A percentile compares a stretch with the other conserved stretches of the same genome.
Conservation (phyloP, 1,140 invertebrate genomes). For the Caenorhabditis remanei region DNA sequence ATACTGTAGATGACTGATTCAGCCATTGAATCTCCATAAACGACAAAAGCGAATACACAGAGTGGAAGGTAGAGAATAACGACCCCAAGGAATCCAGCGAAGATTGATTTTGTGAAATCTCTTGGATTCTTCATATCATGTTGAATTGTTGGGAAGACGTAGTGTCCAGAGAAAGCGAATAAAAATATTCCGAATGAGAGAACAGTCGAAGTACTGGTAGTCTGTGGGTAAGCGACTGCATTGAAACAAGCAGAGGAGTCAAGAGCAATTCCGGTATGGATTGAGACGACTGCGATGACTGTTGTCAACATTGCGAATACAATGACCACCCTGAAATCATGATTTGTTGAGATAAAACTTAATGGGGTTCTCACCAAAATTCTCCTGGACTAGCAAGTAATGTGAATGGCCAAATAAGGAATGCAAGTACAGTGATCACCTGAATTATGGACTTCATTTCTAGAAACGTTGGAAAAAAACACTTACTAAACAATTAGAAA, state of each 20-base stretch:
- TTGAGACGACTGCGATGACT: constrained; percentile 63
- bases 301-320: constrained; percentile 65
- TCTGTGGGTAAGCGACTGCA: constrained; percentile 66
- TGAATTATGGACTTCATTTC: background rate
- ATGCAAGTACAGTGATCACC: constrained; percentile 80
- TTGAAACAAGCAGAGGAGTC: constrained; percentile 65
- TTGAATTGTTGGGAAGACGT: constrained; percentile 79
- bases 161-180: constrained; percentile 79
- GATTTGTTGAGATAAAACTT: background rate
- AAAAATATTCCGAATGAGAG: constrained; percentile 77
- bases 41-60: constrained; percentile 62
- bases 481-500: constrained; percentile 54
- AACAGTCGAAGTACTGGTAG: constrained; percentile 69
- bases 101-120: constrained; percentile 72
- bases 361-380: constrained; percentile 80
- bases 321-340: constrained; percentile 63
- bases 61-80: constrained; percentile 67
- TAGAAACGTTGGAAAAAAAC: background rate
- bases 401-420: constrained; percentile 81
- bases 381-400: constrained; percentile 84
- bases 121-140: constrained; percentile 78
- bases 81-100: constrained; percentile 65
- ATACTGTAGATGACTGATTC: constrained; percentile 68
- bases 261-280: constrained; percentile 65
- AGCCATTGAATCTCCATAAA: constrained; percentile 64